Conservation (phyloP, 2,797 vertebrate species). For the Lophotriccus pileatus region DNA sequence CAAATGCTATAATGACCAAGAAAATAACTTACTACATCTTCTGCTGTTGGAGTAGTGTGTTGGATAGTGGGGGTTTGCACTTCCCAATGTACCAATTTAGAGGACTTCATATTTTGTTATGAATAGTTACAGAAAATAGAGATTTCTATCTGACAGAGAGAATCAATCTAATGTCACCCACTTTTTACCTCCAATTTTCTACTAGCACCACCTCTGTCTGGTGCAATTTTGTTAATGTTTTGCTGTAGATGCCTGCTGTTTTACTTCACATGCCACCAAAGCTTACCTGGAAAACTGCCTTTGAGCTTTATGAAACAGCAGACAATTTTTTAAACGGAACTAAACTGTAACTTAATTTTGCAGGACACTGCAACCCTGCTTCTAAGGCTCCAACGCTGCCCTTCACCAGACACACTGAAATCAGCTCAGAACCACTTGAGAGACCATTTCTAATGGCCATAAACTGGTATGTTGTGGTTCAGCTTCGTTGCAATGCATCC, state of each 20-base stretch:
- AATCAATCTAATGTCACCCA: constrained; percentile 17
- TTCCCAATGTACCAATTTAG: background rate
- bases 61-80: background rate
- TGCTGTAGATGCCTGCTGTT: constrained; percentile 28
- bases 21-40: background rate
- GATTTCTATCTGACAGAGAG: constrained; percentile 19
- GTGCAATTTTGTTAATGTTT: constrained; percentile 32
- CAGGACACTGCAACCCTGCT: background rate
- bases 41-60: background rate
- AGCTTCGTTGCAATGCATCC: background rate
- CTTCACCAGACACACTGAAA: background rate
- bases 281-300: background rate
- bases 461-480: background rate
- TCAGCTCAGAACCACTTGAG: background rate
- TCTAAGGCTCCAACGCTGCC: background rate
- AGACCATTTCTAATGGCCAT: background rate
- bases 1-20: background rate
- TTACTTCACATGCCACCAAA: background rate
- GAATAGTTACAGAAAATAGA: constrained; percentile 31
- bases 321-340: background rate
- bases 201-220: constrained; percentile 28
- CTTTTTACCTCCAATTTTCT: constrained; percentile 26
- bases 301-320: background rate
- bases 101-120: constrained; percentile 22
- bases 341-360: background rate